phyloP scores from a whole-genome alignment of 2,113 vertebrate species.

The Fregetta grallaria region DNA sequence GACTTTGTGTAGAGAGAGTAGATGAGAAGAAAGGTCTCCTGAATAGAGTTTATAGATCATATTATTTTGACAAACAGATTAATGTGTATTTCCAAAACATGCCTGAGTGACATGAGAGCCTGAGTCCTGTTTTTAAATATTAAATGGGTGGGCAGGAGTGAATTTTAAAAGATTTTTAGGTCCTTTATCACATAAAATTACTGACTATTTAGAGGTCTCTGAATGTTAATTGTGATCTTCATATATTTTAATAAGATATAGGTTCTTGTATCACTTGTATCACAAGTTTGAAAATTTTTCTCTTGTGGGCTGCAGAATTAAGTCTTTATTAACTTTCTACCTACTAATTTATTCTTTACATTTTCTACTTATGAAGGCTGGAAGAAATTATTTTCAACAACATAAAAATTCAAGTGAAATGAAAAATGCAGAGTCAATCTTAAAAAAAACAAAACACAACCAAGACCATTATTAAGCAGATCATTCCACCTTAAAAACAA shows the following conservation, averaged over 20 bases:
- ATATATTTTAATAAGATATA: not conserved
- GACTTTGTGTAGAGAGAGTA: not conserved
- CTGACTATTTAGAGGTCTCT: not conserved
- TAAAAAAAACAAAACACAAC: rapidly evolving
- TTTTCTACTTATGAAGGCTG: not conserved
- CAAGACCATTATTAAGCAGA: not conserved
- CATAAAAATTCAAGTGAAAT: not conserved
- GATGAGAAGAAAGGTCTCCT: not conserved
- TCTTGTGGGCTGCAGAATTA: not conserved
- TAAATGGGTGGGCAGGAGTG: not conserved
- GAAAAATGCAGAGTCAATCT: not conserved
- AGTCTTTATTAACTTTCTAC: not conserved
- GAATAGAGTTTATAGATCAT: not conserved
- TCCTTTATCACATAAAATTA: not conserved
- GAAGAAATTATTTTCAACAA: not conserved
- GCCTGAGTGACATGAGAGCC: rapidly evolving
- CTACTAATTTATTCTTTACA: not conserved
- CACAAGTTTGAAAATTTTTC: not conserved
- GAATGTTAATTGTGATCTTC: not conserved
- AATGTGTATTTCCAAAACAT: not conserved
- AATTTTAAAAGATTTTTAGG: not conserved
- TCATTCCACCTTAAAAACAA: not conserved
- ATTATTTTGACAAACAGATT: not conserved
- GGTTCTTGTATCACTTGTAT: not conserved
- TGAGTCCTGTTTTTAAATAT: not conserved